Evolutionary conservation across 2,113 vertebrate genomes (phyloP).

Genomic region (Rhynchopsitta pachyrhyncha): DNA sequence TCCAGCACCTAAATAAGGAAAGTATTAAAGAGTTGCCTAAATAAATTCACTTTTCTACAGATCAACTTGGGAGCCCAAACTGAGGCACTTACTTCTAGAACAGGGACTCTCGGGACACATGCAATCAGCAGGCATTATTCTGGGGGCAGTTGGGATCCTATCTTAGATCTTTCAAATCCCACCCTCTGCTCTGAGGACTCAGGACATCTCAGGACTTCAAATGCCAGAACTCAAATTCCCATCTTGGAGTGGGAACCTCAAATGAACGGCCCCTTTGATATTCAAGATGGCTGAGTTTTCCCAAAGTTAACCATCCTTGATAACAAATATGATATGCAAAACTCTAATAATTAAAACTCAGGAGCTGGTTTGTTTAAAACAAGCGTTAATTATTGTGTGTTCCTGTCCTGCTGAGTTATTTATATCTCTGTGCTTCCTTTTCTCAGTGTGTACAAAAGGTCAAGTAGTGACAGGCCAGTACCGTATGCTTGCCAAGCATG

Average conservation of each 20-base stretch:
- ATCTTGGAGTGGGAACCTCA: not conserved
- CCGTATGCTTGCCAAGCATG: slow-evolving; percentile 90
- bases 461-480: slow-evolving; percentile 91
- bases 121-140: not conserved
- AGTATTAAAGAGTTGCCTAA: not conserved
- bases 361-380: not conserved
- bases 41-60: not conserved
- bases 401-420: not conserved
- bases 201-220: not conserved
- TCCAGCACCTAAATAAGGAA: not conserved
- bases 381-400: not conserved
- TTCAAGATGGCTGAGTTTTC: not conserved
- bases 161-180: not conserved
- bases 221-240: not conserved
- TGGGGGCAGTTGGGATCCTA: not conserved
- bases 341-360: not conserved
- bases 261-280: not conserved
- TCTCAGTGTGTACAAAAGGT: slow-evolving; percentile 88
- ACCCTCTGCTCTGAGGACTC: not conserved
- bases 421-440: not conserved
- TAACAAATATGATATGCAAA: not conserved
- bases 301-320: not conserved
- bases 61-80: not conserved
- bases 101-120: not conserved
- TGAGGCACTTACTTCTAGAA: not conserved